These are phyloP conservation scores for Chiropotes sagulatus DNA, from an alignment of 2,797 vertebrate genomes.

Conservation along the genomic window DNA sequence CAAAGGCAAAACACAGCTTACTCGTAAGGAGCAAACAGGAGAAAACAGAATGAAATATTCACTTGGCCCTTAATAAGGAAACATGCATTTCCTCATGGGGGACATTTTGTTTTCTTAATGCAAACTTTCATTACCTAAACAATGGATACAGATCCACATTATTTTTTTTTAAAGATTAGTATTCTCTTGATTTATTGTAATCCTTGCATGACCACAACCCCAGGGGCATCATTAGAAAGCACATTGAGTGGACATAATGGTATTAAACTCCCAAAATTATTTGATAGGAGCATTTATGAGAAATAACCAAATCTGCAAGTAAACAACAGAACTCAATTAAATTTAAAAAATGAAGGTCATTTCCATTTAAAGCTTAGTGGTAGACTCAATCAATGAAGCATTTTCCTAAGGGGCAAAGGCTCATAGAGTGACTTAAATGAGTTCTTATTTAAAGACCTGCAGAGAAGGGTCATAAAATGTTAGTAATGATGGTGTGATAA, in stretches of 20 bases:
- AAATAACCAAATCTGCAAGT: slow-evolving; percentile 48
- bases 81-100: not conserved
- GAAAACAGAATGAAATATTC: slow-evolving; percentile 21
- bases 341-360: slow-evolving; percentile 25
- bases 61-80: slow-evolving; percentile 24
- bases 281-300: slow-evolving; percentile 25
- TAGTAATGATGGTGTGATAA: not conserved
- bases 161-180: slow-evolving; percentile 51
- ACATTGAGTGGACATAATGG: slow-evolving; percentile 26
- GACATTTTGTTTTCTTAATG: slow-evolving; percentile 44
- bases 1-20: not conserved
- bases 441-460: slow-evolving; percentile 51
- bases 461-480: not conserved
- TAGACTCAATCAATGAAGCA: slow-evolving; percentile 51
- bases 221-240: slow-evolving; percentile 13
- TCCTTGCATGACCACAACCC: not conserved
- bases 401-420: slow-evolving; percentile 50
- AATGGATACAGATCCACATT: not conserved
- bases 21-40: not conserved
- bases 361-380: not conserved
- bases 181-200: slow-evolving; percentile 38
- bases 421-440: slow-evolving; percentile 32
- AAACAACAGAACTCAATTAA: slow-evolving; percentile 47
- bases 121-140: not conserved
- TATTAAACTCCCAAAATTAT: slow-evolving; percentile 31